Percentiles rank a stretch among this genome's conserved stretches.
These are phyloP conservation scores for Heliconius himera DNA, from an alignment of 1,140 invertebrate species.

Conservation along the genomic window DNA sequence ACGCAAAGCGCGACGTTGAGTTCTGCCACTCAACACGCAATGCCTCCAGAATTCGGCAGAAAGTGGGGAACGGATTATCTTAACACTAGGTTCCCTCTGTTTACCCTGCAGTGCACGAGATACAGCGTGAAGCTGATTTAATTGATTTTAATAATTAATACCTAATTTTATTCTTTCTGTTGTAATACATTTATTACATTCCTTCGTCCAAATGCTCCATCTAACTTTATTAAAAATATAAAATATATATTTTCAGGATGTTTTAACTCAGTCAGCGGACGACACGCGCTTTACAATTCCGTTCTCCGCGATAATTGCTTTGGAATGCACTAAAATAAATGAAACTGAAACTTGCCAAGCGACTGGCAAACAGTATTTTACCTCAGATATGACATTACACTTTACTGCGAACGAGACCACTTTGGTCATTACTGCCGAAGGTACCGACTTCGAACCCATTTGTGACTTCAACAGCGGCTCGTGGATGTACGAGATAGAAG, in stretches of 20 bases:
- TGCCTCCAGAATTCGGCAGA: no score
- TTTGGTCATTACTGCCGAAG: conserved; percentile 45
- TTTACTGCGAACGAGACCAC: conserved; percentile 49
- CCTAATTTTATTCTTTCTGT: background rate
- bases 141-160: no score
- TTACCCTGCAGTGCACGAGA: no score
- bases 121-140: no score
- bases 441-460: conserved; percentile 50
- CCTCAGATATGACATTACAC: conserved; percentile 46
- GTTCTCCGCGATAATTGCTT: conserved; percentile 51
- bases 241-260: conserved; percentile 52
- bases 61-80: no score
- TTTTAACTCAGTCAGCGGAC: conserved; percentile 45
- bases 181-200: no score
- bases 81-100: no score
- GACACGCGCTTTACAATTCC: conserved; percentile 47
- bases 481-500: conserved; percentile 44
- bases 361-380: conserved; percentile 51
- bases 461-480: conserved; percentile 41
- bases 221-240: no score
- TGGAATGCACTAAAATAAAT: conserved; percentile 48
- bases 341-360: conserved; percentile 46
- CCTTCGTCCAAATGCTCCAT: no score
- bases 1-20: no score
- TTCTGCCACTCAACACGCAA: no score